phyloP scores from a whole-genome alignment of 1,140 invertebrate species.

The Drosophila micromelanica region DNA sequence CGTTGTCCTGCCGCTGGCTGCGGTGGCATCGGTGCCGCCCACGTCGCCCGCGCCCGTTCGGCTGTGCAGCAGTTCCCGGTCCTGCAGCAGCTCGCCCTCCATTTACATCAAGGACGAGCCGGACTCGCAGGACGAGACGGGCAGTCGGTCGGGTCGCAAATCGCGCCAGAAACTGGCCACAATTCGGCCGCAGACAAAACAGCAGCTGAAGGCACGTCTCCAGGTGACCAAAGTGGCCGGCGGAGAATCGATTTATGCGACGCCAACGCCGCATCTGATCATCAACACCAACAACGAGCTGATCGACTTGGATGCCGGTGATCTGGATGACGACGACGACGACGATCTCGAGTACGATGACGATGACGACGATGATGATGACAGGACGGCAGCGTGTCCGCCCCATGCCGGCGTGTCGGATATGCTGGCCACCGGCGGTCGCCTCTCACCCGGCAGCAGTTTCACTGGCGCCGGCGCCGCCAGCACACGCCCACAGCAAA shows the following conservation, averaged over 20 bases:
- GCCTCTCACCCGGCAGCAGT: slow-evolving; percentile 60
- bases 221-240: slow-evolving; percentile 18
- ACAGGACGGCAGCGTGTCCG: slow-evolving; percentile 26
- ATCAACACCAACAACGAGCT: slow-evolving; percentile 72
- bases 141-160: slow-evolving; percentile 8
- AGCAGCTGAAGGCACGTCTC: slow-evolving; percentile 61
- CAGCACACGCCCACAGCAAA: slow-evolving; percentile 36
- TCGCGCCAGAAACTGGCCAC: slow-evolving; percentile 56
- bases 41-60: slow-evolving; percentile 28
- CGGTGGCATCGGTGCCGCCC: slow-evolving; percentile 1
- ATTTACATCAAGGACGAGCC: slow-evolving; percentile 82
- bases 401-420: slow-evolving; percentile 47
- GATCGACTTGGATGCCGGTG: slow-evolving; percentile 68
- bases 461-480: slow-evolving; percentile 30
- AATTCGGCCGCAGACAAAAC: slow-evolving; percentile 62
- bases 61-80: slow-evolving; percentile 57
- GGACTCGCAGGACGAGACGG: slow-evolving; percentile 44
- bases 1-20: slow-evolving; percentile 1
- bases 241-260: slow-evolving; percentile 35
- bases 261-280: slow-evolving; percentile 60
- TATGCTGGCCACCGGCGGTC: slow-evolving; percentile 48
- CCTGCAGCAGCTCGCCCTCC: slow-evolving; percentile 75
- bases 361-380: slow-evolving; percentile 52
- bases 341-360: slow-evolving; percentile 47
- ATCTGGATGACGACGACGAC: slow-evolving; percentile 59